Base-by-base conservation (phyloP, 2,888 invertebrate genomes). In the Oxyteleia sp. region DNA sequence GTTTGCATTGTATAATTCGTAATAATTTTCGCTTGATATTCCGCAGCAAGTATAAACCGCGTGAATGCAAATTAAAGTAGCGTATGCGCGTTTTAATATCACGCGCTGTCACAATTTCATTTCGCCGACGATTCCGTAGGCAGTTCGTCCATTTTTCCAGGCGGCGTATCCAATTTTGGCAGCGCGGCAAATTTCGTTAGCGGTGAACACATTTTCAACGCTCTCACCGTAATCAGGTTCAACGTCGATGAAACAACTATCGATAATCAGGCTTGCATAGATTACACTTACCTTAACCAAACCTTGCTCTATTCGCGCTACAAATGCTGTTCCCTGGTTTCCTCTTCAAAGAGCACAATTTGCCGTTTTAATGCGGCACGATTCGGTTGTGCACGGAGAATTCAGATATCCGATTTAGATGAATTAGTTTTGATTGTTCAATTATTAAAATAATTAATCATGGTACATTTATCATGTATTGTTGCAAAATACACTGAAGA, bases 261-360 rank as follows among this genome's bases (percentile, higher is more conserved):
- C 83, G 84, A 86, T 87, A 87, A 86, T 87, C 86, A 85, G 85
- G 72, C 82, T 82, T 84, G 85, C 87, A 87, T 86, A 84, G 72
- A 84, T 87, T 87, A 86, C 61, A 3, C 51, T 47, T 49, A 35
- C 71, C 71, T 71, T 61, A 71, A 71, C 47, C 59, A 57, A 57
- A 45, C 32, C 53, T 47, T 47, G 15, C 11, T 0, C 29, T 11
- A 18, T 35, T n/a, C 10, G 35, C 20, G 20, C 47, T 47, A 16
- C 49, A 10, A 51, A 64, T 51, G 35, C 41, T 13, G 41, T n/a
- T 53, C 16, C 11, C 16, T 2, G 29, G 11, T 26, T 55, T 55
- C 55, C 55, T 47, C 23, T 26, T 68, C 55, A 35, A 43, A 43
- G 16, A 26, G 16, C 32, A 26, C 18, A 53, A 53, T 45, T 66